These are phyloP conservation scores for Stichopus horrens DNA, from an alignment of 53 echinoderm and acorn worm species.

Conservation along the genomic window DNA sequence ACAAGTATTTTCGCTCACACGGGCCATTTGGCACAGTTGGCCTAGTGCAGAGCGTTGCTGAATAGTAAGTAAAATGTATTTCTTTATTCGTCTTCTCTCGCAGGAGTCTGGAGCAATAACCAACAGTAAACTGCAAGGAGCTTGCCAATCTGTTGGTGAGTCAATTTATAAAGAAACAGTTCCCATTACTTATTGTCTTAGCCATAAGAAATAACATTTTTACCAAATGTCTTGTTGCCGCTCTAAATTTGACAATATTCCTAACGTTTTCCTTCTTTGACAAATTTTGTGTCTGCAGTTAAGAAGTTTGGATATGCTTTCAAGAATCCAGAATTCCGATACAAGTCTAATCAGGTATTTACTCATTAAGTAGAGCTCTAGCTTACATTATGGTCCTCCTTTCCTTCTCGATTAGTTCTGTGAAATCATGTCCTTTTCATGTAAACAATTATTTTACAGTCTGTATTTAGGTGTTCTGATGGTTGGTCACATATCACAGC, in stretches of 20 bases:
- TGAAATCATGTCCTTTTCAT: neutral
- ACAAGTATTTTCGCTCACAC: too few species aligned
- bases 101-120: constrained; percentile 93
- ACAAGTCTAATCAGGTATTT: constrained; percentile 71
- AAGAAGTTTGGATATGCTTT: constrained; percentile 95
- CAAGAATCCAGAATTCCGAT: constrained; percentile 77
- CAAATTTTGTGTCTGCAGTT: constrained; percentile 57
- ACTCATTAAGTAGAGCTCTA: neutral
- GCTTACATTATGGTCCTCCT: neutral
- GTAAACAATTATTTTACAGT: too few species aligned
- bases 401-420: neutral
- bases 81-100: neutral
- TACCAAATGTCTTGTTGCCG: neutral
- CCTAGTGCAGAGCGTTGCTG: too few species aligned
- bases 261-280: neutral
- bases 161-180: neutral
- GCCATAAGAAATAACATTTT: too few species aligned
- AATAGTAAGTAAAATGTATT: neutral
- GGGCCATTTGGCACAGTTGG: too few species aligned
- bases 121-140: constrained; percentile 78
- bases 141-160: constrained; percentile 87
- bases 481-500: neutral
- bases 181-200: too few species aligned
- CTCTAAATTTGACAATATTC: neutral
- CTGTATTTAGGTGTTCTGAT: neutral